A percentile compares a stretch with the other conserved stretches of the same genome.
Conservation (phyloP, 1,140 invertebrate species). For the Drosophila orosa region DNA sequence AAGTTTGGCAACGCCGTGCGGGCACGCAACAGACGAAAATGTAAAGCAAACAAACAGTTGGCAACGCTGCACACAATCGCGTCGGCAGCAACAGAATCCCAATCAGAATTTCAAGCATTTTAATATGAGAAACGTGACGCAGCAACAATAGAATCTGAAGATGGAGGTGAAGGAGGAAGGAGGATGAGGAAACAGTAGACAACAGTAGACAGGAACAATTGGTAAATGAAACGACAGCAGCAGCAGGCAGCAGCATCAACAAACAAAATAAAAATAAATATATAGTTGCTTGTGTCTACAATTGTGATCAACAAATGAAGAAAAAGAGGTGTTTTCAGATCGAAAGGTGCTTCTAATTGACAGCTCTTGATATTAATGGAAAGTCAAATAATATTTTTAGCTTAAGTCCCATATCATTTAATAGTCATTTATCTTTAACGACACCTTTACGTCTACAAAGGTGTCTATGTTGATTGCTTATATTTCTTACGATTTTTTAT, state of each 20-base stretch:
- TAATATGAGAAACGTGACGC: slow-evolving; percentile 68
- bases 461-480: too few species aligned
- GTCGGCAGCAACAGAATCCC: slow-evolving; percentile 21
- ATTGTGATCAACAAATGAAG: not conserved
- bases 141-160: slow-evolving; percentile 48
- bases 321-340: not conserved
- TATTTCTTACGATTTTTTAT: too few species aligned
- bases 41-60: slow-evolving; percentile 52
- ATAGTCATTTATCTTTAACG: too few species aligned
- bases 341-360: too few species aligned
- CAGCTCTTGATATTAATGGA: too few species aligned
- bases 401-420: too few species aligned
- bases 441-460: too few species aligned
- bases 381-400: not conserved
- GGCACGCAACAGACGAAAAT: slow-evolving; percentile 47
- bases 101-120: slow-evolving; percentile 79
- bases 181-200: slow-evolving; percentile 3
- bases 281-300: slow-evolving; percentile 30
- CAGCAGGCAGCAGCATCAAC: slow-evolving; percentile 27
- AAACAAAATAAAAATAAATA: slow-evolving; percentile 20
- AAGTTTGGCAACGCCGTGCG: slow-evolving; percentile 73
- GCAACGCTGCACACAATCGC: slow-evolving; percentile 34
- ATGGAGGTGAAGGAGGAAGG: slow-evolving; percentile 15
- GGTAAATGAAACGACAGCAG: slow-evolving; percentile 58
- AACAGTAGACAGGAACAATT: slow-evolving; percentile 45